Evolutionary conservation across 1,140 invertebrate genomes (phyloP).

Genomic region (Pteromalus puparum): DNA sequence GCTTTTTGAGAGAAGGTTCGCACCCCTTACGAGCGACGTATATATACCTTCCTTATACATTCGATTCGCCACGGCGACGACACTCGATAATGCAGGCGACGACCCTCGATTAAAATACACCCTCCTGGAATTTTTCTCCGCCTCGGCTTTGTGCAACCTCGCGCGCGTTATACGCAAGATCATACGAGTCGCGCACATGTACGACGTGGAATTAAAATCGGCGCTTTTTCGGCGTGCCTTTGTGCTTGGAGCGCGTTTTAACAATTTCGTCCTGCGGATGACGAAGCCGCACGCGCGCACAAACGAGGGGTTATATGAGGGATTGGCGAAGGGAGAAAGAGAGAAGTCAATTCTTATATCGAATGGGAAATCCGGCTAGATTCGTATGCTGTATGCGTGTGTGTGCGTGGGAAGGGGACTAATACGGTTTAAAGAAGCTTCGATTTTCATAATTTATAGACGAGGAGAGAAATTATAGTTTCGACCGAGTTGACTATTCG

Average conservation of each 20-base stretch:
- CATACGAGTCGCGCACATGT: conserved; percentile 25
- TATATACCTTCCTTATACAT: background rate
- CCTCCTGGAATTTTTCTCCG: conserved; percentile 49
- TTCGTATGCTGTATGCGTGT: background rate
- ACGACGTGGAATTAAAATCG: conserved; percentile 37
- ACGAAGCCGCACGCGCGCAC: background rate
- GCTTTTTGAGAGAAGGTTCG: background rate
- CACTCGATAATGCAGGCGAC: background rate
- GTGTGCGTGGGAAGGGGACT: background rate
- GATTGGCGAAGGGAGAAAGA: background rate
- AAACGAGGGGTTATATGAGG: too few relatives aligned
- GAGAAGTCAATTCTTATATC: conserved; percentile 42
- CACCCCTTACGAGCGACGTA: background rate
- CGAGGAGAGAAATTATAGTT: too few relatives aligned
- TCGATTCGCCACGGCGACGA: conserved; percentile 35
- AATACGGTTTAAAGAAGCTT: background rate
- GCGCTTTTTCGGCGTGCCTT: conserved; percentile 23
- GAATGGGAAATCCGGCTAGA: background rate
- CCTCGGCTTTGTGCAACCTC: background rate
- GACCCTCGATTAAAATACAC: conserved; percentile 44
- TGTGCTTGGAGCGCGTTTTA: conserved; percentile 10
- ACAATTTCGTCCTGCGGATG: conserved; percentile 15
- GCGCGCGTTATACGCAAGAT: background rate
- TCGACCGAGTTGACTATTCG: too few relatives aligned
- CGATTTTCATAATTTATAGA: background rate